phyloP scores from a whole-genome alignment of 2,797 vertebrate species.

The Hapalemur alaotrensis region DNA sequence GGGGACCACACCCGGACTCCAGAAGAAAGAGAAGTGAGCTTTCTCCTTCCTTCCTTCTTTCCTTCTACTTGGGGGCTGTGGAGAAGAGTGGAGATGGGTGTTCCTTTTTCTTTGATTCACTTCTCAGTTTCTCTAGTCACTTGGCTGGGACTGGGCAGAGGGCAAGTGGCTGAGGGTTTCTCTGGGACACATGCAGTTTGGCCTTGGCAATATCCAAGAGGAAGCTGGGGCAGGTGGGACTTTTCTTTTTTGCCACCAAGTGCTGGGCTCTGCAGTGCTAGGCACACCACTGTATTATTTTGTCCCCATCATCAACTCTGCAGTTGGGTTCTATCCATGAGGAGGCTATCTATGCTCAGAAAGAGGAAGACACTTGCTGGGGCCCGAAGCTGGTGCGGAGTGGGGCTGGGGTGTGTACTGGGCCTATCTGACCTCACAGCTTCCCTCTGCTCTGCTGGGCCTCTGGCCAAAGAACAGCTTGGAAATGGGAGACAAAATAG shows the following conservation, averaged over 20 bases:
- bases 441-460: background rate
- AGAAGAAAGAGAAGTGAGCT: background rate
- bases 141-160: background rate
- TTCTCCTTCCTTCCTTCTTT: too few species aligned
- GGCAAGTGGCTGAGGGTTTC: background rate
- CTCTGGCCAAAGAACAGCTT: background rate
- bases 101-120: background rate
- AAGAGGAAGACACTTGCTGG: background rate
- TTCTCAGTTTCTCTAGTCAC: background rate
- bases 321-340: background rate
- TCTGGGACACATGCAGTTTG: background rate
- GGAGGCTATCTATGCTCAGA: background rate
- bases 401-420: background rate
- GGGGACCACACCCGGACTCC: rapidly evolving
- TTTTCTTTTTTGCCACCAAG: background rate
- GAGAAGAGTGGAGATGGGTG: background rate
- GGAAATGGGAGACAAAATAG: background rate
- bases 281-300: background rate
- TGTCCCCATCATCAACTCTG: background rate
- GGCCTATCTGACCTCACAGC: background rate
- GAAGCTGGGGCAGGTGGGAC: background rate
- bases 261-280: background rate
- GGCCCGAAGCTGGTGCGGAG: background rate
- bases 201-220: background rate
- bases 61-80: background rate